These are phyloP conservation scores for Cladopsammia gracilis DNA, from an alignment of 64 coral and sea anemone genomes.

Conservation along the genomic window DNA sequence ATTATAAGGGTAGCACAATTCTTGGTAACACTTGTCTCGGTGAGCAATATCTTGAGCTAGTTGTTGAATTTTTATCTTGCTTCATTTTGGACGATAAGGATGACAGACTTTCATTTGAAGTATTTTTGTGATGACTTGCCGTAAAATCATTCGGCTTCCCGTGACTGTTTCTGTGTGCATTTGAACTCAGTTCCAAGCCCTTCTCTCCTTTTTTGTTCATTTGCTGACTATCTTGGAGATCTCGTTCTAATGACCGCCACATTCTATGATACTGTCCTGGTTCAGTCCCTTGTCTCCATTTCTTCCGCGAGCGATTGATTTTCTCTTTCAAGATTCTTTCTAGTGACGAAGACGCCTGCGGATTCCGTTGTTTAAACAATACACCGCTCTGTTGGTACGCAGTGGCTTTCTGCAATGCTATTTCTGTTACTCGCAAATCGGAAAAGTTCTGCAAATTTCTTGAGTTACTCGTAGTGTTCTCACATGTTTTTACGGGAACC, in stretches of 20 bases:
- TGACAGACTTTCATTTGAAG: background rate
- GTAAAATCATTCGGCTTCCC: background rate
- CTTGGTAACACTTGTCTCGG: background rate
- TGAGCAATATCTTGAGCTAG: background rate
- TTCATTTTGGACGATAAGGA: background rate
- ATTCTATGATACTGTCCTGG: background rate
- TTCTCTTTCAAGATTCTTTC: constrained; percentile 34
- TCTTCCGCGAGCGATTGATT: background rate
- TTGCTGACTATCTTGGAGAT: background rate
- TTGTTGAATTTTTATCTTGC: background rate
- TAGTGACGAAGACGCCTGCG: background rate
- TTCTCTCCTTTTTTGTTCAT: background rate
- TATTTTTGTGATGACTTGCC: background rate
- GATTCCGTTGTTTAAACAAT: background rate
- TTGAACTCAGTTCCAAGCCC: background rate
- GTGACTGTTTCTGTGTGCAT: background rate
- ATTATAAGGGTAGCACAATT: background rate
- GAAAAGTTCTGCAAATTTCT: constrained; percentile 17
- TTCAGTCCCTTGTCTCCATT: background rate
- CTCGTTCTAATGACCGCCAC: constrained; percentile 17
- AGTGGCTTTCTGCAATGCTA: constrained; percentile 15
- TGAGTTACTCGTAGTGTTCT: background rate
- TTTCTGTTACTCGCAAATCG: background rate
- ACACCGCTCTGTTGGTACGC: background rate
- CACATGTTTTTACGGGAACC: too few relatives aligned